These are phyloP conservation scores for Numenius arquata DNA, from an alignment of 2,113 vertebrate genomes.

Conservation along the genomic window DNA sequence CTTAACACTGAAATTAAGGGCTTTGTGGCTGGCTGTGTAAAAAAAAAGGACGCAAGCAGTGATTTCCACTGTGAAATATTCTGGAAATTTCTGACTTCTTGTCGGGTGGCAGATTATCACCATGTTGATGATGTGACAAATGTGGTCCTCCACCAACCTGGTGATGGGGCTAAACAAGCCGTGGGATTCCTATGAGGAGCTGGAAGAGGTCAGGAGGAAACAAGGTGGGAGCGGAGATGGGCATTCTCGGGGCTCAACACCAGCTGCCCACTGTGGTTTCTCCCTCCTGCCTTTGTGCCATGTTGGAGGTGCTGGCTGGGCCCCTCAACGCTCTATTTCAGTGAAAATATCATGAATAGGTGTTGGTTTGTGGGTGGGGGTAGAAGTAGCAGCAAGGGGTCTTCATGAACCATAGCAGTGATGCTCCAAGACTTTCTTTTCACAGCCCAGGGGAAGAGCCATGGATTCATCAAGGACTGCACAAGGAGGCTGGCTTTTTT, in stretches of 20 bases:
- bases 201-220: background rate
- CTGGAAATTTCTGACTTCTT: background rate
- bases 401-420: accelerated
- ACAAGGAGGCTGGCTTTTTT: background rate
- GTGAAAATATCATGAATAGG: background rate
- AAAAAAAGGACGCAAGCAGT: background rate
- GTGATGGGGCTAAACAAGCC: accelerated
- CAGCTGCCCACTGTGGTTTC: background rate
- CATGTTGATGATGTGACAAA: accelerated
- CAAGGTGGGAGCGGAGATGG: accelerated
- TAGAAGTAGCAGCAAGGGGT: background rate
- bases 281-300: background rate
- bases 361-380: too few relatives aligned
- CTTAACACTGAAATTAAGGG: background rate
- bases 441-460: background rate
- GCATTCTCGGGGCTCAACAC: accelerated
- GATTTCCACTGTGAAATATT: background rate
- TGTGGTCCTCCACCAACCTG: too few relatives aligned
- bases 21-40: background rate
- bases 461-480: background rate
- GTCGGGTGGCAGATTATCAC: background rate
- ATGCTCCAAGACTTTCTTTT: background rate
- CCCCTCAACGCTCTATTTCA: background rate
- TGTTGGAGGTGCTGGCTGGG: background rate
- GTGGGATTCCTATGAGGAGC: accelerated